Base-by-base conservation (phyloP, 2,797 vertebrate species). In the Heterohyrax brucei region DNA sequence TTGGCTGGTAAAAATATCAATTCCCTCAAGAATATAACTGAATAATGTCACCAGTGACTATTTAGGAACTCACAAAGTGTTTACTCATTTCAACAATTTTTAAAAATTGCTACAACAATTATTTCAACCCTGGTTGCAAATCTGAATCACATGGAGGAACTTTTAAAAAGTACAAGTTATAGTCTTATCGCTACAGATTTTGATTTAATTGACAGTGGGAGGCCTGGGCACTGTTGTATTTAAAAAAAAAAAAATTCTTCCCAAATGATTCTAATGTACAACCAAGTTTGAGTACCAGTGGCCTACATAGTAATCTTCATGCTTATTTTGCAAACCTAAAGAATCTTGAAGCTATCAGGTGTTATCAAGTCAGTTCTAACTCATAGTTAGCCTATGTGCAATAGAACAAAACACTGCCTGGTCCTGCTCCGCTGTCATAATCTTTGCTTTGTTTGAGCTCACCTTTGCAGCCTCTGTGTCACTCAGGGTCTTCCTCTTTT, bases 1-100 rank as follows among this genome's bases (percentile, higher is more conserved):
- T 93, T 89, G 61, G 28, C n/a, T 85, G 5, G 59, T 72, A 93
- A 88, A 95, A 85, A 61, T 50, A 95, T 26, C 24, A 13, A 84
- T 88, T 83, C 61, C 33, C 81, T 94, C 28, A 92, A 92, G 62
- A 94, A 80, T 28, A 93, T 81, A 92, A 68, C 28, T 86, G 79
- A 85, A 83, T 44, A 94, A 76, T 53, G 53, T 85, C 22, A 92
- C 73, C 61, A 77, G 91, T 87, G 44, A 79, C 73, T 92, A 39
- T 48, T 44, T 76, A 85, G 76, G 12, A 33, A 86, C 44, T 87
- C 28, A 93, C 22, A 59, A 80, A 89, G 10, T 91, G 6, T 80
- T 84, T 44, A 78, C 84, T 87, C 24, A 93, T 94, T 91, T 91
- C 46, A 66, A 79, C 10, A 78, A 87, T 30, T 61, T 83, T 95